Evolutionary conservation across 2,888 invertebrate genomes (phyloP), one percentile per base, ranked within the genome.

Genomic region (Trisateles emortualis): DNA sequence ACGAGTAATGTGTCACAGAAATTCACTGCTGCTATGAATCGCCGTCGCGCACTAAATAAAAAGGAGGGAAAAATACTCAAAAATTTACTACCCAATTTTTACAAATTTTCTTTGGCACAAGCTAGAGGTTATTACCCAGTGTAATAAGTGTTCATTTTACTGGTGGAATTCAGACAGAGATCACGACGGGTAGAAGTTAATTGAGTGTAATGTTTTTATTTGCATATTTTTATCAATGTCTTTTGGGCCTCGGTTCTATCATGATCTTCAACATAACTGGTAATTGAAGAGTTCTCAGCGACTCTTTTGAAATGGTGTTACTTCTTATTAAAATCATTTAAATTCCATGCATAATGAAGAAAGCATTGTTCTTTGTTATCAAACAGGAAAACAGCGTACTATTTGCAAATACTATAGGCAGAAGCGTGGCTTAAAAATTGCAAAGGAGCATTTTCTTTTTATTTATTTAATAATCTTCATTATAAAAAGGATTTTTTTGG

Each of bases 141-240:
- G 33, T 69, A 64, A 49, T 69, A 65, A 73, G 58, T 66, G 61
- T 68, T 71, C 58, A 59, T 68, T 74, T 60, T 52, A 57, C 61
- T 55, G 53, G 50, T 51, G 52, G 39, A 73, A 62, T 71, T 65
- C 55, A 61, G 54, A 58, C 57, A 43, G 45, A 51, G 56, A 56
- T 55, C 52, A 40, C 59, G 46, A 45, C 53, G 59, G 50, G 52
- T 45, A 39, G 40, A 63, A 73, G 45, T 71, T 73, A 72, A 72
- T 71, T 62, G 74, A 74, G 72, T 68, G 68, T 68, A 64, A 73
- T 56, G 59, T 62, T 59, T 61, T 64, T 59, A 73, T 70, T 73
- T 72, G 72, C 74, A 73, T 73, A 70, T 68, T 69, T 59, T 61
- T 55, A 56, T 59, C 53, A 58, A 57, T 60, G 55, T 51, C 52